phyloP scores from a whole-genome alignment of 2,113 vertebrate genomes.

The Tupaia chinensis region DNA sequence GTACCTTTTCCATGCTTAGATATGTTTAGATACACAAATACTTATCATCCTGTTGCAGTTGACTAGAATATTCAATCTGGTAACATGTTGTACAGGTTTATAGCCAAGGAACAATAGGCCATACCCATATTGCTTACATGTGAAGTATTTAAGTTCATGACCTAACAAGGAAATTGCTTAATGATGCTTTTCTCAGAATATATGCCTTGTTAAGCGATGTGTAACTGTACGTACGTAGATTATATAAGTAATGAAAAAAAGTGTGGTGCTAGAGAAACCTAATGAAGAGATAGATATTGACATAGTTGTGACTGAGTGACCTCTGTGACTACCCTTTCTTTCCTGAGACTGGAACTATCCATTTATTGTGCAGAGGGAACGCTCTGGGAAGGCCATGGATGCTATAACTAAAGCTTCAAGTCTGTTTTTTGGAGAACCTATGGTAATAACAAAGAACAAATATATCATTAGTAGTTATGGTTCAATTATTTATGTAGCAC shows the following conservation, averaged over 20 bases:
- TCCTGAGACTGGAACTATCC: neutral
- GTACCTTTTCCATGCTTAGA: no score
- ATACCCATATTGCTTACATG: no score
- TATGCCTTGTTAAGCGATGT: no score
- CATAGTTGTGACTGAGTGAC: neutral
- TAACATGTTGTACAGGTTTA: no score
- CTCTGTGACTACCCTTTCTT: neutral
- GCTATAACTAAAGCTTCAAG: neutral
- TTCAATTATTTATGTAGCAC: neutral
- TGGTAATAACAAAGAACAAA: neutral
- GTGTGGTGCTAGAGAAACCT: neutral
- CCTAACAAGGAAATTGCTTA: no score
- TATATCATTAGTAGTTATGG: neutral
- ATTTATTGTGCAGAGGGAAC: neutral
- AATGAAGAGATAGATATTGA: neutral
- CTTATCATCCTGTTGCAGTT: no score
- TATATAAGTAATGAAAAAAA: neutral
- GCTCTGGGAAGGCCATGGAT: neutral
- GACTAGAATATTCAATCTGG: no score
- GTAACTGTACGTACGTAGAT: neutral
- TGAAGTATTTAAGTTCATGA: no score
- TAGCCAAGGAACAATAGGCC: no score
- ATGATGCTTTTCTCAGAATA: no score
- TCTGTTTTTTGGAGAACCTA: neutral
- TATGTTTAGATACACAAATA: no score